phyloP scores from a whole-genome alignment of 2,113 vertebrate genomes.

The Seriola quinqueradiata region DNA sequence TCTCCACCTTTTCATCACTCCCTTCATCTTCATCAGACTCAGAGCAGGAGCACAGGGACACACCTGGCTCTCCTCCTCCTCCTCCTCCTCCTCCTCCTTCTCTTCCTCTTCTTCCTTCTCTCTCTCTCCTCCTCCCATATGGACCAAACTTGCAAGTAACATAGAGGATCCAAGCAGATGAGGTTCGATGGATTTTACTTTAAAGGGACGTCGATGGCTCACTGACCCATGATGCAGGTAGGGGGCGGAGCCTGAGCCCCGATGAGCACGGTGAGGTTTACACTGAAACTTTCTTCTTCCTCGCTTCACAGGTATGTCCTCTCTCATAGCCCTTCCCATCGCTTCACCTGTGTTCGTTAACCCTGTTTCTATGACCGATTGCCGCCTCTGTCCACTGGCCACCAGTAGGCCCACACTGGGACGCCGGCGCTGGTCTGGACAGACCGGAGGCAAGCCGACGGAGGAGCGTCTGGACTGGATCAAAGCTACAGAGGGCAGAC shows the following conservation, averaged over 20 bases:
- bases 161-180: conserved; percentile 85
- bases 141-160: conserved; percentile 85
- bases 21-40: conserved; percentile 61
- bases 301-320: neutral
- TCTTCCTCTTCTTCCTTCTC: conserved; percentile 26
- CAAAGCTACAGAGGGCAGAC: conserved; percentile 86
- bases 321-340: neutral
- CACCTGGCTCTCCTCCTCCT: neutral
- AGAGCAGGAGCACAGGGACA: conserved; percentile 49
- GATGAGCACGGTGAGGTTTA: conserved; percentile 6
- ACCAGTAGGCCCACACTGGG: conserved; percentile 68
- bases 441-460: conserved; percentile 82
- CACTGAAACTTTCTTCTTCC: conserved; percentile 5
- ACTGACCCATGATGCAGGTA: conserved; percentile 85
- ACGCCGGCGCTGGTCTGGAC: conserved; percentile 70
- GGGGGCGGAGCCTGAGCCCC: conserved; percentile 82
- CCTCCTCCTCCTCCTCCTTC: conserved; percentile 20
- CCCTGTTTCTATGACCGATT: conserved; percentile 25
- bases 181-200: conserved; percentile 67
- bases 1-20: conserved; percentile 24
- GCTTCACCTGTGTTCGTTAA: conserved; percentile 1
- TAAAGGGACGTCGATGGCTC: conserved; percentile 48
- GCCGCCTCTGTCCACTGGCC: conserved; percentile 49
- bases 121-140: conserved; percentile 62
- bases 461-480: conserved; percentile 87